phyloP scores from a whole-genome alignment of 2,888 invertebrate species.

The Netelia inedita region DNA sequence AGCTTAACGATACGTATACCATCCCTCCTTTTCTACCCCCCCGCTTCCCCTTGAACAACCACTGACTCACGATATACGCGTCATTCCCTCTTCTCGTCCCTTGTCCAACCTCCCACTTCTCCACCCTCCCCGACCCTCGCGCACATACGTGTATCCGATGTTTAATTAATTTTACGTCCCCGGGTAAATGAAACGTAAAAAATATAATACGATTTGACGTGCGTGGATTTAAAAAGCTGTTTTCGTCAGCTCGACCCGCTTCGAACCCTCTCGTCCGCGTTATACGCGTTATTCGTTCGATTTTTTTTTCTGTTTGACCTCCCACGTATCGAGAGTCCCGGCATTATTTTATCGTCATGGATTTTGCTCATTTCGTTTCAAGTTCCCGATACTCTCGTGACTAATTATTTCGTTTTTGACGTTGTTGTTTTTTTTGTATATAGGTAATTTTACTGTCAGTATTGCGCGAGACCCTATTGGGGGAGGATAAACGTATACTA shows the following conservation, averaged over 20 bases:
- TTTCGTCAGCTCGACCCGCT: constrained; percentile 23
- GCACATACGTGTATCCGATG: constrained; percentile 77
- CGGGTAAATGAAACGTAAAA: constrained; percentile 79
- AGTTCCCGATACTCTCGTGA: not conserved
- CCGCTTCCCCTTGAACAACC: not conserved
- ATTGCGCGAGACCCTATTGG: not conserved
- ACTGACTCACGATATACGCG: constrained; percentile 27
- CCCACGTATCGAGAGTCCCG: constrained; percentile 28
- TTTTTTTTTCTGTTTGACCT: constrained; percentile 24
- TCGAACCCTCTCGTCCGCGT: constrained; percentile 23
- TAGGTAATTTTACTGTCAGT: not conserved
- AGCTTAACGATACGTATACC: constrained; percentile 58
- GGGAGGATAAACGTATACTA: not conserved
- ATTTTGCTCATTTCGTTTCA: constrained; percentile 12
- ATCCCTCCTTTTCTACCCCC: constrained; percentile 10
- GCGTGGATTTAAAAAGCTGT: constrained; percentile 66
- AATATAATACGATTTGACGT: constrained; percentile 79
- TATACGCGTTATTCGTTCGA: not conserved
- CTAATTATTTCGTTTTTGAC: constrained; percentile 25
- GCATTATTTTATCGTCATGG: constrained; percentile 11
- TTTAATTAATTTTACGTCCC: constrained; percentile 82
- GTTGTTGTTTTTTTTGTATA: constrained; percentile 12
- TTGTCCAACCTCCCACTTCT: constrained; percentile 8
- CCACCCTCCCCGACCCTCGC: constrained; percentile 27
- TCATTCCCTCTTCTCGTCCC: constrained; percentile 13